Evolutionary conservation across 2,797 vertebrate species (phyloP).

Genomic region (Clarias fuscus): DNA sequence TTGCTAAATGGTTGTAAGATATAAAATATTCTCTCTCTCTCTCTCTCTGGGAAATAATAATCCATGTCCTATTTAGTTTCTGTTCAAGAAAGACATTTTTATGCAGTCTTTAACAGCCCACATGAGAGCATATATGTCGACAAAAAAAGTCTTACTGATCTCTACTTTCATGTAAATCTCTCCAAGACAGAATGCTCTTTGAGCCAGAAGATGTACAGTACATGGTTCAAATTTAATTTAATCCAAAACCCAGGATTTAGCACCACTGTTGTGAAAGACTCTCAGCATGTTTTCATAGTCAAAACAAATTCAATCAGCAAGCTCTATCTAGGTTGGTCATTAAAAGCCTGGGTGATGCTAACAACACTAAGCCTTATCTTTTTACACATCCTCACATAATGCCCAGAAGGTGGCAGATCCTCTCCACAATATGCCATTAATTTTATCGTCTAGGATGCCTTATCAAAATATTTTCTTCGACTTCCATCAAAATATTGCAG

Average conservation of each 20-base stretch:
- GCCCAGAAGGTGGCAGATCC: conserved; percentile 57
- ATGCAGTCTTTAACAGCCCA: conserved; percentile 33
- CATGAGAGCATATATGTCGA: conserved; percentile 41
- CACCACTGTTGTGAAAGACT: conserved; percentile 22
- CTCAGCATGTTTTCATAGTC: conserved; percentile 37
- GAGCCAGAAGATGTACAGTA: background rate
- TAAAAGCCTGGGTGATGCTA: conserved; percentile 49
- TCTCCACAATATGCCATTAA: conserved; percentile 66
- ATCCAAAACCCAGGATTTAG: conserved; percentile 37
- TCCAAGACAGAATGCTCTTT: conserved; percentile 29
- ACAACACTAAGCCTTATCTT: conserved; percentile 57
- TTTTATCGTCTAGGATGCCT: conserved; percentile 64
- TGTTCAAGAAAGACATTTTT: conserved; percentile 38
- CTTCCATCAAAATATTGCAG: conserved; percentile 71
- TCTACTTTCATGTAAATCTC: conserved; percentile 39
- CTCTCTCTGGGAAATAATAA: conserved; percentile 4
- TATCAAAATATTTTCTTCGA: conserved; percentile 74
- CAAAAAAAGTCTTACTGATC: conserved; percentile 29
- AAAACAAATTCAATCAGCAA: conserved; percentile 39
- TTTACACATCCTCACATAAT: conserved; percentile 59
- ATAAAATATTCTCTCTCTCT: background rate
- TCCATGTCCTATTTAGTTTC: conserved; percentile 32
- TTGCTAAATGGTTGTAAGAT: background rate
- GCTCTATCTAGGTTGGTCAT: conserved; percentile 33
- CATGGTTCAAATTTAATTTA: conserved; percentile 14